Base-by-base conservation (phyloP, 2,888 invertebrate species). In the Drosophila leonis region DNA sequence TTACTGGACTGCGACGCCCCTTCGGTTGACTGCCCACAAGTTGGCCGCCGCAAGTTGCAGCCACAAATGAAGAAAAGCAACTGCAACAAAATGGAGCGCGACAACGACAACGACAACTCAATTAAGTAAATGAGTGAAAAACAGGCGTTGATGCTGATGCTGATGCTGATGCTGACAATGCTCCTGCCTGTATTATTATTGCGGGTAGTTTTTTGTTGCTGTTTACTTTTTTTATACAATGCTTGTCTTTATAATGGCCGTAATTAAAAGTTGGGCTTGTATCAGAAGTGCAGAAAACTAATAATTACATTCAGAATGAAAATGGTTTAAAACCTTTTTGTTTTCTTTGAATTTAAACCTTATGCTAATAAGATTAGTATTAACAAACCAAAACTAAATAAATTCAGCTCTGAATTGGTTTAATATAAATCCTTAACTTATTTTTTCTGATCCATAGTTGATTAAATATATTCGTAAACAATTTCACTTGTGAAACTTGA, bases 91-190 rank as follows among this genome's bases (percentile, higher is more conserved):
- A 75, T 78, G 78, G 67, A 80, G 80, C 81, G 54, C 71, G 62
- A 62, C 79, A 69, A 68, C 78, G 61, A 61, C 78, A 68, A 69
- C 78, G 73, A 73, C 82, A 83, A 86, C 82, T 84, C 78, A 83
- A 84, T 87, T 87, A 82, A 78, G 82, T 65, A 87, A 83, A 83
- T 84, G 82, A 87, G 80, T 63, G 64, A 60, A 73, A 82, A 72
- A 42, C 75, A 65, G 74, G 72, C 70, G 74, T 68, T 74, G 65
- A 51, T 72, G 55, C 48, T 75, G 63, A 27, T 57, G 51, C 51
- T 66, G 15, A 46, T 56, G 46, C 60, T 71, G 27, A 29, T 67
- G 61, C 48, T 67, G 57, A 27, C n/a, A 62, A 27, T 66, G 64
- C 42, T 55, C 27, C 35, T 51, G 41, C 42, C 61, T 42, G 59